Base-by-base conservation (phyloP, 2,888 invertebrate genomes). In the Nomada ruficornis region DNA sequence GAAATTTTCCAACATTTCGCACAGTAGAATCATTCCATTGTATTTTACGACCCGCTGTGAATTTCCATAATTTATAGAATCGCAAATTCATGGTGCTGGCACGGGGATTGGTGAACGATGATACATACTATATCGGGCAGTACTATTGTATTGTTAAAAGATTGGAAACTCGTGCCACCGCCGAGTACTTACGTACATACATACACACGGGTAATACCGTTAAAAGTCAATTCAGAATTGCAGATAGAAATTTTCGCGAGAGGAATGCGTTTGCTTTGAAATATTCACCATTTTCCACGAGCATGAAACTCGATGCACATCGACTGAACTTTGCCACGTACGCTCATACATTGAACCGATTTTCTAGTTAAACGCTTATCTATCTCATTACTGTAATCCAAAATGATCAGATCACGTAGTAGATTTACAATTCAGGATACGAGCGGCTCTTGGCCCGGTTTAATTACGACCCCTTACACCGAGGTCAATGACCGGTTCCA, bases 331-430 rank as follows among this genome's bases (percentile, higher is more conserved):
- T n/a, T 5, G 59, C 42, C 59, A 44, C 57, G 23, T 9, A 23
- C 26, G 11, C 59, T 26, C 13, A 20, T 42, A 23, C 55, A 50
- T 52, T 71, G 26, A 64, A 68, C 55, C 63, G 65, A 65, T 81
- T 60, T 81, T 64, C 73, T 69, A 54, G n/a, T 80, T 63, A 69
- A 82, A 74, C 50, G 65, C 73, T 70, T 80, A 73, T 72, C 65
- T 72, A 72, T 74, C 74, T 74, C 70, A 75, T 82, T 75, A 75
- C 69, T 18, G 74, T 74, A 62, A 75, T 74, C 80, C 44, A 26
- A 55, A 80, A 75, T 80, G 70, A 82, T 71, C 64, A 70, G 80
- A 78, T 78, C 79, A 78, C 80, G 18, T 52, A 50, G 59, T 60
- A 78, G 79, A 78, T 80, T 78, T 71, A 67, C 65, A 71, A 71